phyloP scores from a whole-genome alignment of 37 sponge, comb jelly and placozoan species.

The Mnemiopsis leidyi region DNA sequence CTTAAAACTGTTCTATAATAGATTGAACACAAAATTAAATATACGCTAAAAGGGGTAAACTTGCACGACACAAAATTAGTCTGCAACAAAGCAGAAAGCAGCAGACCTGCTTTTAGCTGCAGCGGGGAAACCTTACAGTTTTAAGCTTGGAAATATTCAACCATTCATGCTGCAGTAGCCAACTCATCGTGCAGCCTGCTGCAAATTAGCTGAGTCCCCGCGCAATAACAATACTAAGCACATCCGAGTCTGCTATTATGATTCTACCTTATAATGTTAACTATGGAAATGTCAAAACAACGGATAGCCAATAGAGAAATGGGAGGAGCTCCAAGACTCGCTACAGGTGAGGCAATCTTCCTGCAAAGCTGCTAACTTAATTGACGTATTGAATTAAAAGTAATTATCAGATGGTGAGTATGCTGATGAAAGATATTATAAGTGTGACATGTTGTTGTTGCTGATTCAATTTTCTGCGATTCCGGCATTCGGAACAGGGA shows the following conservation, averaged over 20 bases:
- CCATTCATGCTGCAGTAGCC: neutral
- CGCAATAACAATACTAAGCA: neutral
- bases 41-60: neutral
- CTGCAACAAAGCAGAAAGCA: neutral
- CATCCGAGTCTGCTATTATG: neutral
- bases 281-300: too few species aligned
- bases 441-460: too few species aligned
- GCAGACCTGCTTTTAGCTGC: neutral
- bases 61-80: neutral
- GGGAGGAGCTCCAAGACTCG: too few species aligned
- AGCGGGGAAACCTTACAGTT: neutral
- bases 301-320: too few species aligned
- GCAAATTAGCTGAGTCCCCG: neutral
- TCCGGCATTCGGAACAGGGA: too few species aligned
- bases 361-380: neutral
- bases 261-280: neutral
- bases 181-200: too few species aligned
- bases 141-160: neutral
- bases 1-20: neutral
- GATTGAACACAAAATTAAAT: neutral
- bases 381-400: neutral
- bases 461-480: too few species aligned
- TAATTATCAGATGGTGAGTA: neutral
- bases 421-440: too few species aligned
- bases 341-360: too few species aligned